Evolutionary conservation across 2,113 vertebrate species (phyloP).

Genomic region (Coracopsis vasa): DNA sequence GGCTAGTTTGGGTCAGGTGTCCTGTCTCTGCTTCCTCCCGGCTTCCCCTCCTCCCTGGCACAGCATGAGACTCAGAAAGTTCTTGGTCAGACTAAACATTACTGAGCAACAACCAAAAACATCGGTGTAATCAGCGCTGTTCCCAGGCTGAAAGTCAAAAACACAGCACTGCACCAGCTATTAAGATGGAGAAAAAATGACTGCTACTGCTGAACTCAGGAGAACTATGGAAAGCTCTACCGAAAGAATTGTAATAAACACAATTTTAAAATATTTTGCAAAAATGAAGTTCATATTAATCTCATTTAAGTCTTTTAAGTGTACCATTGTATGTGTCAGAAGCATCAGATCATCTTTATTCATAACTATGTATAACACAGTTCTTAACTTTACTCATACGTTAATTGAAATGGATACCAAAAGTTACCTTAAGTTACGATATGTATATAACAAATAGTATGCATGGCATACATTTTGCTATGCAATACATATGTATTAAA

Average conservation of each 20-base stretch:
- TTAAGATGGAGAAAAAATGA: too few relatives aligned
- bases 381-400: neutral
- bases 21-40: too few relatives aligned
- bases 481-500: neutral
- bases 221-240: neutral
- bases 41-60: too few relatives aligned
- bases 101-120: too few relatives aligned
- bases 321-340: neutral
- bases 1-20: too few relatives aligned
- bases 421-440: neutral
- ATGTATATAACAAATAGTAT: neutral
- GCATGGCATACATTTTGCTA: neutral
- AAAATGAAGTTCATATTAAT: neutral
- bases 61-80: too few relatives aligned
- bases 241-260: neutral
- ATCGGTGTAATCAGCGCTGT: too few relatives aligned
- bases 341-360: neutral
- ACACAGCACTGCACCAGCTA: too few relatives aligned
- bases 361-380: neutral
- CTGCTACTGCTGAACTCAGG: too few relatives aligned
- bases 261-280: neutral
- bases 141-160: too few relatives aligned
- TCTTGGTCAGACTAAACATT: too few relatives aligned
- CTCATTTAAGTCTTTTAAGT: neutral
- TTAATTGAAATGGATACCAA: neutral